Conservation (phyloP, 1,140 invertebrate genomes). For the Monochamus saltuarius region DNA sequence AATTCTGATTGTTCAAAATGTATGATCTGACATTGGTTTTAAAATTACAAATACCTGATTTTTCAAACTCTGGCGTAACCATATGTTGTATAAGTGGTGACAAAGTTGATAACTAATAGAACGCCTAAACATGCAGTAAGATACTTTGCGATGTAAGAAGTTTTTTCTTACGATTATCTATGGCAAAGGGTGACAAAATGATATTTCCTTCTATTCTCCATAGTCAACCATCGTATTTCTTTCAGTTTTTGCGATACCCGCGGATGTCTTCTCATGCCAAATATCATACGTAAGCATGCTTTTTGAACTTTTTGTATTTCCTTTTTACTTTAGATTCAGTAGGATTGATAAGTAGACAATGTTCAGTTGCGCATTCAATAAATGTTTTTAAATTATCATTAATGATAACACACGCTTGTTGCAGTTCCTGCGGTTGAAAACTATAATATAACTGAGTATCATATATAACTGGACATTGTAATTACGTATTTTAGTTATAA, state of each 20-base stretch:
- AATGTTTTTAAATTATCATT: not conserved
- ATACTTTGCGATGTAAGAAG: conserved; percentile 3
- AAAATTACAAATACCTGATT: not conserved
- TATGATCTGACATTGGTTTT: not conserved
- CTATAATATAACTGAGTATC: no score
- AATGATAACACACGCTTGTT: no score
- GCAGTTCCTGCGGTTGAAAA: no score
- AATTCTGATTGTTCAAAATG: no score
- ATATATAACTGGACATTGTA: no score
- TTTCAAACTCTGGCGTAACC: conserved; percentile 5
- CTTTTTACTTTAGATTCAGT: conserved; percentile 12
- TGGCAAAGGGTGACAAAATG: conserved; percentile 1
- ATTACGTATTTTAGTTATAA: no score
- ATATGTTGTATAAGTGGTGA: conserved; percentile 4
- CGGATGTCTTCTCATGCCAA: conserved; percentile 4
- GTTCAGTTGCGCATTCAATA: conserved; percentile 2
- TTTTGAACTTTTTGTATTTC: no score
- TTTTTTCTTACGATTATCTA: conserved; percentile 3
- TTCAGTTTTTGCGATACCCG: conserved; percentile 4
- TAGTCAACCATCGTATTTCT: conserved; percentile 10
- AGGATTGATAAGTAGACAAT: not conserved
- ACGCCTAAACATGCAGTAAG: conserved; percentile 7
- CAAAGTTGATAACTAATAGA: conserved; percentile 4
- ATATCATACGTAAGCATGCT: conserved; percentile 8
- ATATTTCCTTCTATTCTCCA: conserved; percentile 7